Evolutionary conservation across 2,888 invertebrate species (phyloP), one percentile per base, ranked within the genome.

Genomic region (Tinea semifulvella): DNA sequence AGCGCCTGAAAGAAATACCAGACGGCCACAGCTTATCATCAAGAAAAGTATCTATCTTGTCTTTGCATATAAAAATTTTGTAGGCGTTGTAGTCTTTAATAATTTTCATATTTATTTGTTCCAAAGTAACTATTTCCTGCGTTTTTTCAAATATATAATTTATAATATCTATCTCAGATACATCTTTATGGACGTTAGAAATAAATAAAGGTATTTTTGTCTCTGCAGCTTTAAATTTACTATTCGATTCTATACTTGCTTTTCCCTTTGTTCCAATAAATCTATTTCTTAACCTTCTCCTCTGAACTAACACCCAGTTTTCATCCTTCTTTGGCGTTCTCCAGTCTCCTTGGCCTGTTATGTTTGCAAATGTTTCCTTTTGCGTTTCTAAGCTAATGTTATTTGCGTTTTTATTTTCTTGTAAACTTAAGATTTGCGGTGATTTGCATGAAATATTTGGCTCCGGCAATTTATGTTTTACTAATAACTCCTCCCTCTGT

Each of bases 11-110:
- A 3, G 20, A 11, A 7, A 50, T 35, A 3, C 52, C 50, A 3
- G 49, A 46, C 1, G 50, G 52, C 52, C 52, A 52, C 6, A 52
- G 27, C 2, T 42, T 20, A 27, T 48, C 43, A 7, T 47, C 10
- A 10, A 52, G 19, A 44, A 52, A 50, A n/a, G n/a, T n/a, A n/a
- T n/a, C n/a, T n/a, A n/a, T n/a, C n/a, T n/a, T n/a, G n/a, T n/a
- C n/a, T n/a, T 8, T 22, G 22, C 22, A 22, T 7, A 7, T 7
- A 22, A 7, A 7, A 7, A 22, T 22, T 5, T 10, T 42, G 8
- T 42, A 42, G 2, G 42, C 42, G 13, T 26, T 26, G 16, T 42
- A 16, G 11, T 42, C 17, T n/a, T 42, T 42, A 25, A 25, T 11
- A 8, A 13, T 4, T 16, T 26, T 42, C 5, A 26, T 26, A 3